Evolutionary conservation across 2,888 invertebrate genomes (phyloP), one percentile per base, ranked within the genome.

Genomic region (Cryptus armator): DNA sequence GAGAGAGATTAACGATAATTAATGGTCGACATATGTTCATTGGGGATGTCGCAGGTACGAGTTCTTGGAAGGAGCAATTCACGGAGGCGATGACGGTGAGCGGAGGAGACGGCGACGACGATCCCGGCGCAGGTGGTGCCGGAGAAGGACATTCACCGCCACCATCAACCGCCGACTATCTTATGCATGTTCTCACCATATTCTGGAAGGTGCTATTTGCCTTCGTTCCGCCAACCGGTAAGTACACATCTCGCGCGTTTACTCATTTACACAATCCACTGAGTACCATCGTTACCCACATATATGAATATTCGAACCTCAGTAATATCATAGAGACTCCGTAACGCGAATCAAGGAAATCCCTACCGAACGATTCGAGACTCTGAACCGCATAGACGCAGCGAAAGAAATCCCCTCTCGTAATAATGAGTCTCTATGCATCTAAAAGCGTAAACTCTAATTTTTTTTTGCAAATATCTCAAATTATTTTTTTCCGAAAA

Each of bases 11-110:
- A 37, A 37, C 9, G 46, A 44, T 44, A 66, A 72, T n/a, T 19
- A 3, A 32, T 59, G 5, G 14, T 19, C 6, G n/a, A n/a, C 37
- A 48, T 12, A 48, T 48, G 12, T 12, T 48, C 14, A 48, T 48
- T 12, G 48, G n/a, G 2, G 4, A 14, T 51, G 62, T 70, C 51
- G 95, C 89, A 93, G 93, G 99, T 84, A 99, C 99, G 19, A 98
- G 98, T n/a, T 98, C 99, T 0, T 99, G 99, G 99, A 98, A 97
- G 94, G 99, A 99, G 92, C 99, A 99, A 94, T 99, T 99, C 94
- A 95, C 97, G 91, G 99, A 99, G 94, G 99, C 99, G 53, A 95
- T 99, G 87, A 98, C 98, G 62, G 99, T 99, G 74, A 98, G 97
- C 92, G 96, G 98, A 91, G 99, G 99, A 96, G 95, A 94, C 86